Base-by-base conservation (phyloP, 2,888 invertebrate species). In the Loripinus fragilis region DNA sequence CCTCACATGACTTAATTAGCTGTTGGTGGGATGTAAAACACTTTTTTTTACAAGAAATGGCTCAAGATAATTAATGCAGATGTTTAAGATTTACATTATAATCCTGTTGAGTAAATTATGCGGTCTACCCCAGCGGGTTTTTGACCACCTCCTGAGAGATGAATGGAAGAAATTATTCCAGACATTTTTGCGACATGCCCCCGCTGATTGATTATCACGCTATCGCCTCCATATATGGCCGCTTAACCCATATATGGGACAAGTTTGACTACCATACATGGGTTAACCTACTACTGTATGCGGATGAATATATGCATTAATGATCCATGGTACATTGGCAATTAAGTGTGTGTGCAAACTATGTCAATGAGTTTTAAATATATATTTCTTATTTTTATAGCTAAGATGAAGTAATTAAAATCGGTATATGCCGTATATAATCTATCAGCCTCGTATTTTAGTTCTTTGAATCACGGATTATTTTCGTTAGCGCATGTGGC, bases 221-320 rank as follows among this genome's bases (percentile, higher is more conserved):
- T 66, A 71, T 50, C 64, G 74, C 70, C 74, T 74, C 93, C 92
- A 91, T 92, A 93, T 93, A 90, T 91, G 93, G 93, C 88, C 89
- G 85, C 90, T 87, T 87, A 88, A 89, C 86, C 93, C 93, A 74
- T 83, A 85, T 78, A 77, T 80, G 83, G 80, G 72, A 60, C 71
- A 78, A 33, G 60, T 30, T 67, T 64, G 52, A 65, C 78, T 76
- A 30, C 78, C 81, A 78, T 73, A 77, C 82, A 86, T 79, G 84
- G 84, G 41, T 48, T 50, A 76, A 25, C 50, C 80, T 83, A 73
- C 75, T 76, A 81, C 78, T 50, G 38, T 12, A 20, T 17, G 81
- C 80, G 76, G 38, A 83, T 35, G 72, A 71, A 77, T 81, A 68
- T 74, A 28, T 60, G 74, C 17, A 69, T 71, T 45, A 72, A 74